Evolutionary conservation across 1,140 invertebrate genomes (phyloP), one percentile per base, ranked within the genome.

Genomic region (Saccostrea glomerata): DNA sequence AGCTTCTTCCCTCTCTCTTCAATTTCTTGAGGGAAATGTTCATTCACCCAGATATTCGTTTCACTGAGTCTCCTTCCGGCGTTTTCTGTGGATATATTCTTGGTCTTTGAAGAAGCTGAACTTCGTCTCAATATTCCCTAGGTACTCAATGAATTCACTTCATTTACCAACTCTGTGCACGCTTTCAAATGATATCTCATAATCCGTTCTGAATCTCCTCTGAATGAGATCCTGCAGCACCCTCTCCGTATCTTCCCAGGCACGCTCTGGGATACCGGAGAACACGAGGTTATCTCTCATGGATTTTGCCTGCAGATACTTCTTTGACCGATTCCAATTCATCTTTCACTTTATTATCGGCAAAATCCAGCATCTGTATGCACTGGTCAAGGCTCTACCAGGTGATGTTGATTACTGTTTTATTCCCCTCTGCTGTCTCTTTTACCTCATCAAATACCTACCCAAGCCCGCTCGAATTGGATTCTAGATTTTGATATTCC

Each of bases 11-110:
- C 7, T 30, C 56, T 87, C 4, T 87, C n/a, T 25, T 87, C 86
- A 7, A 87, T 87, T 87, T 87, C 86, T 1, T 20, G 54, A 5
- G 86, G 86, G 82, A 63, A 87, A 25, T 58, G 86, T 63, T 87
- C 86, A 13, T 56, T 25, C 2, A 87, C 82, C 36, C 60, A 63
- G 15, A 63, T 5, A 13, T 17, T 17, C 13, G 60, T 63, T 63
- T 17, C 60, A 17, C 60, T 17, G 6, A 63, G 12, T 63, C n/a
- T 63, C 15, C n/a, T 12, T 17, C 13, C 17, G 60, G 60, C 15
- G 13, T 17, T 23, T 13, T 1, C 0, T 15, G n/a, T 17, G 3
- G 2, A 17, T 63, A 15, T 12, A 63, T 63, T 17, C 60, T 17
- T 17, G 60, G 60, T 63, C 60, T 15, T 63, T 63, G 60, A n/a